Conservation (phyloP, 2,113 vertebrate genomes). For the Rhinopomastus cyanomelas region DNA sequence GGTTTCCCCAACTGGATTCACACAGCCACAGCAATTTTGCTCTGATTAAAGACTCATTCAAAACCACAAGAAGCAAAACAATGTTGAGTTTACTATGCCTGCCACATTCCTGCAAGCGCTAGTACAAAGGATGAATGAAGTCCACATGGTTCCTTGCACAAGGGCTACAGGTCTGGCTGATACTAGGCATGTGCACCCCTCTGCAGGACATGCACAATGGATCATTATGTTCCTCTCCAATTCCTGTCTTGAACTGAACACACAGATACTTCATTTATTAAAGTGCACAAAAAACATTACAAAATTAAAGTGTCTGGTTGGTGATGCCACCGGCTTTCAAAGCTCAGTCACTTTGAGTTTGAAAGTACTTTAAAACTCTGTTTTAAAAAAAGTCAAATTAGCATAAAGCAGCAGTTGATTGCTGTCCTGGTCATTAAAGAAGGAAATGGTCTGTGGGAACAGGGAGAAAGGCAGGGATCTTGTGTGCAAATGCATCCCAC, state of each 20-base stretch:
- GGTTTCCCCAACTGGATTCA: slow-evolving; percentile 41
- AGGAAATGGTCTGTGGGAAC: not conserved
- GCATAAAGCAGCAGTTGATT: not conserved
- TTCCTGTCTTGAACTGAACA: not conserved
- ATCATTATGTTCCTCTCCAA: not conserved
- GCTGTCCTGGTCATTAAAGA: not conserved
- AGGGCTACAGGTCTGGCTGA: slow-evolving; percentile 10
- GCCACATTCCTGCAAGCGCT: slow-evolving; percentile 48
- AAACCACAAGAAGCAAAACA: slow-evolving; percentile 65
- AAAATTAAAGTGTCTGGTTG: not conserved
- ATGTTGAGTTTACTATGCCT: slow-evolving; percentile 46
- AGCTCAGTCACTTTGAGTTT: not conserved
- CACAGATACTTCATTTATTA: not conserved
- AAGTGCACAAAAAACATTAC: not conserved
- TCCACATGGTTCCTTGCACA: slow-evolving; percentile 36
- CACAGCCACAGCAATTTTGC: slow-evolving; percentile 64
- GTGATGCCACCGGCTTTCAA: not conserved
- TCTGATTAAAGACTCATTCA: slow-evolving; percentile 65
- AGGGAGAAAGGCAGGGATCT: not conserved
- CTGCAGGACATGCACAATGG: not conserved
- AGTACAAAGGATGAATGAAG: slow-evolving; percentile 58
- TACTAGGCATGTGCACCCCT: not conserved
- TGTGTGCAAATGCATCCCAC: not conserved
- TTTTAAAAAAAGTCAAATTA: not conserved
- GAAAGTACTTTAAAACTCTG: not conserved